These are phyloP conservation scores for Pyrrhosoma nymphula DNA, from an alignment of 2,888 invertebrate species.

Conservation along the genomic window DNA sequence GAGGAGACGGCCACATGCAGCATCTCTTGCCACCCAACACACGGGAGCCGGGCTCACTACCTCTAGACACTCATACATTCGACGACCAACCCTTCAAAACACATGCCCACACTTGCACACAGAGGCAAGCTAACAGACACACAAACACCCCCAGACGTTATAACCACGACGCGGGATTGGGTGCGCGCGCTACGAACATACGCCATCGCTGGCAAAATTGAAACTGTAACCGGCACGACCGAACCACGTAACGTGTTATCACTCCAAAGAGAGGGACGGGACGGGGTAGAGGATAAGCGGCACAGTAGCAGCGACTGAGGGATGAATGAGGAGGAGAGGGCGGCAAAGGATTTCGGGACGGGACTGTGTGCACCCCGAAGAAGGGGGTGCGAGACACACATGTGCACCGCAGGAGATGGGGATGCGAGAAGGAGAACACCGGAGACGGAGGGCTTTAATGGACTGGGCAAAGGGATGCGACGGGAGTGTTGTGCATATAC, in stretches of 20 bases:
- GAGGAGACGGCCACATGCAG: conserved; percentile 40
- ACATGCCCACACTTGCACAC: background rate
- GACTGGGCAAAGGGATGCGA: conserved; percentile 13
- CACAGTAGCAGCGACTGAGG: background rate
- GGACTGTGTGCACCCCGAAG: background rate
- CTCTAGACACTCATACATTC: background rate
- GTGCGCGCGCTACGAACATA: conserved; percentile 46
- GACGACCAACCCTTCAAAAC: conserved; percentile 26
- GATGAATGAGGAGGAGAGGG: background rate
- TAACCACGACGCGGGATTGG: background rate
- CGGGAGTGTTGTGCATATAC: background rate
- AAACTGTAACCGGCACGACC: conserved; percentile 54
- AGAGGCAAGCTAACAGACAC: background rate
- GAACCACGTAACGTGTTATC: conserved; percentile 63
- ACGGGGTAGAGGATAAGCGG: background rate
- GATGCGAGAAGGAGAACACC: background rate
- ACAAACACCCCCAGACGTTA: background rate
- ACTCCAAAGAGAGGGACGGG: conserved; percentile 21
- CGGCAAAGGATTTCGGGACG: background rate
- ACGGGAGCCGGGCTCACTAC: background rate
- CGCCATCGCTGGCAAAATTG: conserved; percentile 65
- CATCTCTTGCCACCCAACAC: conserved; percentile 1
- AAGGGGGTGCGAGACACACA: background rate
- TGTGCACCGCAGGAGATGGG: background rate
- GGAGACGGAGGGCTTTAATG: conserved; percentile 45